These are phyloP conservation scores for Anastatus disparis DNA, from an alignment of 1,140 invertebrate genomes.

Conservation along the genomic window DNA sequence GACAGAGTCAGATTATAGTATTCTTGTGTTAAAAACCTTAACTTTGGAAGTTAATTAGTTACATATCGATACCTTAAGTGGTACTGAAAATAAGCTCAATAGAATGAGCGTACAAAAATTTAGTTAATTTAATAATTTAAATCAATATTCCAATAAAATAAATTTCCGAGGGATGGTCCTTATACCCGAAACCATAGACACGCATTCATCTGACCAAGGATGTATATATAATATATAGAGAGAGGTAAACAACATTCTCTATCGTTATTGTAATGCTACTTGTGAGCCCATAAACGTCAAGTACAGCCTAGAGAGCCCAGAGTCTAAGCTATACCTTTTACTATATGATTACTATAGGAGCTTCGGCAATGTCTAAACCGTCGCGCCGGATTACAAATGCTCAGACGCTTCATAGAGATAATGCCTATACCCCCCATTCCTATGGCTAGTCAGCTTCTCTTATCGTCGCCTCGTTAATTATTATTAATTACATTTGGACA, in stretches of 20 bases:
- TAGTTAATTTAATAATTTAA: too few species aligned
- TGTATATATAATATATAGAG: too few species aligned
- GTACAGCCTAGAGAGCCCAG: constrained; percentile 23
- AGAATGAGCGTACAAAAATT: too few species aligned
- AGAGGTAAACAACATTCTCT: too few species aligned
- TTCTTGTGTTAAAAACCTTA: too few species aligned
- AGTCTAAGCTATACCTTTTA: not conserved
- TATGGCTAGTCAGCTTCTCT: not conserved
- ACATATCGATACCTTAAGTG: too few species aligned
- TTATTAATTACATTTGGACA: constrained; percentile 29
- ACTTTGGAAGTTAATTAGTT: too few species aligned
- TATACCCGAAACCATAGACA: constrained; percentile 23
- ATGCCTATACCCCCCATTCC: not conserved
- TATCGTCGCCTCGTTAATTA: constrained; percentile 28
- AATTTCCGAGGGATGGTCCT: constrained; percentile 44
- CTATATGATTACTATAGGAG: too few species aligned
- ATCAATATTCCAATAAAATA: too few species aligned
- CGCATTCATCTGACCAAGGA: not conserved
- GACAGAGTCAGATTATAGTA: too few species aligned
- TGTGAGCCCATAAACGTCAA: constrained; percentile 46
- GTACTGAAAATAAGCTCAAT: too few species aligned
- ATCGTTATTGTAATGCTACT: constrained; percentile 35
- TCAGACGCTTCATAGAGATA: constrained; percentile 8
- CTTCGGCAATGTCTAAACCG: not conserved
- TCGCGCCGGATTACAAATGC: not conserved